Evolutionary conservation across 2,113 vertebrate species (phyloP), one percentile per base, ranked within the genome.

Genomic region (Hucho hucho): DNA sequence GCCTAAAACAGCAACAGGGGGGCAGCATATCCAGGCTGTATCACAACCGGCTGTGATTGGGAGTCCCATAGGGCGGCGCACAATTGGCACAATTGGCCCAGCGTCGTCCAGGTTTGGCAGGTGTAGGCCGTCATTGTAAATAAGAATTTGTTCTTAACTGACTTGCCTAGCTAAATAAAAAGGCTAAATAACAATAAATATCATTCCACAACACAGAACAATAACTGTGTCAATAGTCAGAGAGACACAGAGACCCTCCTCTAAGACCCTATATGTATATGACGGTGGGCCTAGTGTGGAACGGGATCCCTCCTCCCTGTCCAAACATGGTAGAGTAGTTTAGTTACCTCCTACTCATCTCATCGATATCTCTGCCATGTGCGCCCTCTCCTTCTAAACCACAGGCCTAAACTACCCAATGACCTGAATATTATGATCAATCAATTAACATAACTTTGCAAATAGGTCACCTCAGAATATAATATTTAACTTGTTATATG

Each of bases 321-420:
- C 75, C 75, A 84, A 74, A 84, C 72, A 74, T 67, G 70, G 80
- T 49, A 16, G 47, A 49, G 47, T 16, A 72, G 74, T 74, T 67
- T 28, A 72, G 74, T 89, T 89, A 93, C 29, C 79, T 91, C 32
- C 32, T 37, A 5, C 90, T 89, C 28, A 88, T 80, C 77, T 89
- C 84, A 89, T 32, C 79, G 72, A 70, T 71, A 32, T 64, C 75
- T 80, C 75, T 64, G 63, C 81, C 82, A 78, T 88, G 47, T 49
- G 84, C 6, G 1, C 85, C 75, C 74, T 75, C 69, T 77, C 3
- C 3, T 49, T 49, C 14, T 3, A 11, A 13, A 49, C 75, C 46
- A 75, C 68, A 7, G 11, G 14, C 9, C 13, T 3, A 49, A 49
- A 14, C 47, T 49, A 49, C 3, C 47, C 47, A 49, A 14, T 49